A percentile compares a stretch with the other conserved stretches of the same genome.
Evolutionary conservation across 2,888 invertebrate species (phyloP).

Genomic region (Hypomecis punctinalis): DNA sequence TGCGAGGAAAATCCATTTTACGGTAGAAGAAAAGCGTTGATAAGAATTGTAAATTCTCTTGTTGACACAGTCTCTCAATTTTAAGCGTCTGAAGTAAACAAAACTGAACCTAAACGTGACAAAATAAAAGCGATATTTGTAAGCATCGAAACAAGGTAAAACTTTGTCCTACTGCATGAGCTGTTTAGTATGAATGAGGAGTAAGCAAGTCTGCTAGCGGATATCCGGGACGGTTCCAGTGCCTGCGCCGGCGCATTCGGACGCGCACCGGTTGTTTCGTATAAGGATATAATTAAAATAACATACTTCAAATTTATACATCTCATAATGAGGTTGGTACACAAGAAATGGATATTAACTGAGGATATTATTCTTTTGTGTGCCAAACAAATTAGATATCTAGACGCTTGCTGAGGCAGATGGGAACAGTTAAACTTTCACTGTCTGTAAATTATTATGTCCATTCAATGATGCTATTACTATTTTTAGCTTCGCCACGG

Average conservation of each 20-base stretch:
- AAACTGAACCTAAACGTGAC: constrained; percentile 9
- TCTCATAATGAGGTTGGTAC: constrained; percentile 1
- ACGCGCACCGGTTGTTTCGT: constrained; percentile 46
- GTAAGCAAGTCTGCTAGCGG: constrained; percentile 63
- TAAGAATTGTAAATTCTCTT: constrained; percentile 42
- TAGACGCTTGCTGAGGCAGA: not conserved
- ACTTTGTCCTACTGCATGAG: constrained; percentile 26
- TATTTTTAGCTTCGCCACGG: constrained; percentile 13
- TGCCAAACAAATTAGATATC: constrained; percentile 5
- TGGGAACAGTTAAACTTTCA: constrained; percentile 24
- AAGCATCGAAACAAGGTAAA: constrained; percentile 28
- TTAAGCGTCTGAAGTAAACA: not conserved
- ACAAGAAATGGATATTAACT: not conserved
- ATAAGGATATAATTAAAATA: constrained; percentile 46
- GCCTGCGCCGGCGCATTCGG: constrained; percentile 47
- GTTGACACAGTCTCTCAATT: not conserved
- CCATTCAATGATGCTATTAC: constrained; percentile 17
- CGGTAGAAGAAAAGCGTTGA: constrained; percentile 47
- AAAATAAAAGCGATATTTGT: not conserved
- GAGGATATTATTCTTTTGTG: constrained; percentile 9
- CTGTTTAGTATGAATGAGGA: constrained; percentile 64
- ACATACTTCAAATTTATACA: constrained; percentile 17
- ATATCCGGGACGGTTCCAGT: constrained; percentile 69
- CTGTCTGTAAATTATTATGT: constrained; percentile 18
- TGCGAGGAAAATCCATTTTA: constrained; percentile 52